Evolutionary conservation across 2,888 invertebrate species (phyloP), one percentile per base, ranked within the genome.

Genomic region (Eledone cirrhosa): DNA sequence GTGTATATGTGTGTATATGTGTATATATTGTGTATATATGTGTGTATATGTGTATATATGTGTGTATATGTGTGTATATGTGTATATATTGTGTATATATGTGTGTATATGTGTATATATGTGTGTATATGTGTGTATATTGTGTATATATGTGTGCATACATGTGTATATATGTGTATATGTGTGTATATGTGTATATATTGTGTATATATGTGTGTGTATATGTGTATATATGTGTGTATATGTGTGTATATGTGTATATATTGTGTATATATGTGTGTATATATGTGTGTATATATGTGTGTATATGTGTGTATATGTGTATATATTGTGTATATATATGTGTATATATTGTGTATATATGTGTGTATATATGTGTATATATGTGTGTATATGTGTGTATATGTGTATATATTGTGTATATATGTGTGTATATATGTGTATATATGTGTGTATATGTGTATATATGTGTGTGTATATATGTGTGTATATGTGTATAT

Each of bases 71-170:
- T 24, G 27, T 24, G 27, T 24, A 63, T 24, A 63, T 24, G 27
- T 24, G 14, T 24, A 63, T 63, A n/a, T 63, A 22, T 63, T 27
- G 24, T 65, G 7, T 65, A 7, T 65, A 2, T 65, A 7, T 65
- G 4, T 65, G 0, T 65, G 4, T 65, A 7, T 65, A 5, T 65
- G 16, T 65, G 16, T 27, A 24, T 63, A 19, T 22, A 19, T 63
- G n/a, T 63, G 63, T 63, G n/a, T 63, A 27, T 63, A 19, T 63
- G n/a, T 63, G 63, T 63, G n/a, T n/a, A n/a, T n/a, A n/a, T n/a
- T n/a, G n/a, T n/a, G n/a, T n/a, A n/a, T n/a, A n/a, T n/a, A n/a
- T n/a, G n/a, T n/a, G n/a, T n/a, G n/a, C 53, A 53, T n/a, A 53
- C 53, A 53, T 5, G n/a, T 5, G 27, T 13, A 63, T 63, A 63